These are phyloP conservation scores for Phaetusa simplex DNA, from an alignment of 2,113 vertebrate species.

Conservation along the genomic window DNA sequence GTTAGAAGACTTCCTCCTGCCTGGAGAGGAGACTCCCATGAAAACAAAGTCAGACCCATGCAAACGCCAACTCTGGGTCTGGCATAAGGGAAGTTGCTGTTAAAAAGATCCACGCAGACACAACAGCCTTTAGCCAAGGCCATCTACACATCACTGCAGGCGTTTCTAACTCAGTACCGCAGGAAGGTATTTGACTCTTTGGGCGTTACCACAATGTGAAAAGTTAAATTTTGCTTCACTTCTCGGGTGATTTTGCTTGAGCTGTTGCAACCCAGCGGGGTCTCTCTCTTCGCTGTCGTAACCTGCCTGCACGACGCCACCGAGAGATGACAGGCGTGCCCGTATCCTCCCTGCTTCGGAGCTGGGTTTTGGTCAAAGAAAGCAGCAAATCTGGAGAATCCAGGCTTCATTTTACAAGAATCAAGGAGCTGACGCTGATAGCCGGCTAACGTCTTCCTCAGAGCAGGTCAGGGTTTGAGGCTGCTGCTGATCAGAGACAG, in stretches of 20 bases:
- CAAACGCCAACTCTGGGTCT: not conserved
- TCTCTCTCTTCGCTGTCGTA: not conserved
- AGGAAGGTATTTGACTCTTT: not conserved
- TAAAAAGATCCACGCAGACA: fast-evolving
- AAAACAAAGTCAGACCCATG: not conserved
- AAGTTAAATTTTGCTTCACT: not conserved
- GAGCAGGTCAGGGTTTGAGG: not conserved
- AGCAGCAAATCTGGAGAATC: not conserved
- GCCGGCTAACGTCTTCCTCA: not conserved
- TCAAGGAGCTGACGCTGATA: not conserved
- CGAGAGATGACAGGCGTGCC: fast-evolving
- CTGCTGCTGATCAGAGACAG: not conserved
- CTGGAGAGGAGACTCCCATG: not conserved
- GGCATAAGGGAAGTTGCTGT: not conserved
- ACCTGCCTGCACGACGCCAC: not conserved
- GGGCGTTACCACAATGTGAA: not conserved
- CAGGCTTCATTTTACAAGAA: not conserved
- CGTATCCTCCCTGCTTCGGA: not conserved
- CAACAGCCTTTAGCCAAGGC: not conserved
- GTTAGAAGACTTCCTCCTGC: not conserved
- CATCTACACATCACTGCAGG: not conserved
- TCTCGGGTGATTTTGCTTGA: not conserved
- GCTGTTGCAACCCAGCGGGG: not conserved
- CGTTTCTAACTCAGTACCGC: not conserved
- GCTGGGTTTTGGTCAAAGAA: not conserved